phyloP scores from a whole-genome alignment of 37 sponge, comb jelly and placozoan genomes.

The Haliclona indistincta region DNA sequence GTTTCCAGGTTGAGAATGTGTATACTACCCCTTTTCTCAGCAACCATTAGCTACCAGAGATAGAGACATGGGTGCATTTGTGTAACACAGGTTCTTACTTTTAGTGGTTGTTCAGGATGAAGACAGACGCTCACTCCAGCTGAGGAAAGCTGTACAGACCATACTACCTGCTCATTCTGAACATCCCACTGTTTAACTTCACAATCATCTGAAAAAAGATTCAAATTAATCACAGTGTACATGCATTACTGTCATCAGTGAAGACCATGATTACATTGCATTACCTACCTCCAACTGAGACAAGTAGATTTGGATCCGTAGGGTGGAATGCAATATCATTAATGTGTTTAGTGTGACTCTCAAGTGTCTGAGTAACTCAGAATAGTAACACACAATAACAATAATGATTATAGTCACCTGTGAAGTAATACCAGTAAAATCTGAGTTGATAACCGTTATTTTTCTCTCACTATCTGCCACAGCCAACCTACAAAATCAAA shows the following conservation, averaged over 20 bases:
- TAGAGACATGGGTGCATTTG: not conserved
- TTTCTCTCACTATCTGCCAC: not conserved
- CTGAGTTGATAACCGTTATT: not conserved
- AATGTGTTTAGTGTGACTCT: slow-evolving; percentile 14
- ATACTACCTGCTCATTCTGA: slow-evolving; percentile 19
- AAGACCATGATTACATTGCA: not conserved
- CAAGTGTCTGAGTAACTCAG: not conserved
- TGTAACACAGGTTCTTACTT: slow-evolving; percentile 14
- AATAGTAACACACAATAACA: not conserved
- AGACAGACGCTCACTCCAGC: slow-evolving; percentile 52
- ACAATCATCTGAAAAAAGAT: slow-evolving; percentile 36
- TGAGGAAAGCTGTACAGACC: slow-evolving; percentile 20
- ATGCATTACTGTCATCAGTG: not conserved
- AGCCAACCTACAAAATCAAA: not conserved
- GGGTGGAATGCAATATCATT: slow-evolving; percentile 48
- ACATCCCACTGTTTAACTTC: slow-evolving; percentile 60
- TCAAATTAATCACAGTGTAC: too few species aligned
- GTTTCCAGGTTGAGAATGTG: slow-evolving; percentile 50
- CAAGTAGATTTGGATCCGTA: slow-evolving; percentile 14
- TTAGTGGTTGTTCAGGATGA: slow-evolving; percentile 53
- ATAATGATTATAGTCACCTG: too few species aligned
- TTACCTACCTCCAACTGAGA: slow-evolving; percentile 36
- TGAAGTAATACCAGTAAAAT: not conserved
- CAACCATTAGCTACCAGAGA: slow-evolving; percentile 52
- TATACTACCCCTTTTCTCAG: slow-evolving; percentile 53